These are phyloP conservation scores for Tetropium fuscum DNA, from an alignment of 2,888 invertebrate genomes.

Conservation along the genomic window DNA sequence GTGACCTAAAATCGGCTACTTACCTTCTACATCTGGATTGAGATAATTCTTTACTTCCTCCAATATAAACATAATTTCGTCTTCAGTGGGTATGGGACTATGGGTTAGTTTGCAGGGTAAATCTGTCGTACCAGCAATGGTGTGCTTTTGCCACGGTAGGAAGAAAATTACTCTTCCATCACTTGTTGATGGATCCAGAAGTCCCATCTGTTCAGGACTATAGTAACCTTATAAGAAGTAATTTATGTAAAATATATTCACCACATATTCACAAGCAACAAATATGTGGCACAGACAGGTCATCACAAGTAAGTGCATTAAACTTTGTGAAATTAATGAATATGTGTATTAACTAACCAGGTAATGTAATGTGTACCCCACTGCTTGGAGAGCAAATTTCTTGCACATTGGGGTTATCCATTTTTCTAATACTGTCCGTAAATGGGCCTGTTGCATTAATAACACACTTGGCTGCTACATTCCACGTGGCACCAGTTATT, in stretches of 20 bases:
- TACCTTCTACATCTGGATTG: conserved; percentile 94
- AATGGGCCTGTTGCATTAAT: conserved; percentile 97
- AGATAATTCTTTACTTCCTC: conserved; percentile 97
- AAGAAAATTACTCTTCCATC: conserved; percentile 99
- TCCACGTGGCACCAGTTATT: conserved; percentile 86
- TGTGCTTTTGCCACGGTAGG: conserved; percentile 96
- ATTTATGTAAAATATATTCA: background rate
- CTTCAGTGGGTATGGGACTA: conserved; percentile 94
- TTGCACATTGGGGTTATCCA: conserved; percentile 87
- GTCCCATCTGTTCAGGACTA: conserved; percentile 97
- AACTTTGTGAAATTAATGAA: too few species aligned
- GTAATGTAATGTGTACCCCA: conserved; percentile 97
- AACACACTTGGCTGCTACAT: conserved; percentile 90
- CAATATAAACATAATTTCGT: conserved; percentile 98
- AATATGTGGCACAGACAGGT: too few species aligned
- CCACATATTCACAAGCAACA: background rate
- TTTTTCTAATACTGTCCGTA: conserved; percentile 85
- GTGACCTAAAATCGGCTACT: background rate
- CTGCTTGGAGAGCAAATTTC: conserved; percentile 96
- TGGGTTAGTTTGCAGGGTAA: conserved; percentile 93
- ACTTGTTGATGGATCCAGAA: conserved; percentile 96
- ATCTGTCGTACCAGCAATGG: conserved; percentile 97
- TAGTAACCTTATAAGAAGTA: conserved; percentile 56
- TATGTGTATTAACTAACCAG: too few species aligned
- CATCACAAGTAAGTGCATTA: too few species aligned